phyloP scores from a whole-genome alignment of 1,140 invertebrate genomes.

The Drosophila virilis region DNA sequence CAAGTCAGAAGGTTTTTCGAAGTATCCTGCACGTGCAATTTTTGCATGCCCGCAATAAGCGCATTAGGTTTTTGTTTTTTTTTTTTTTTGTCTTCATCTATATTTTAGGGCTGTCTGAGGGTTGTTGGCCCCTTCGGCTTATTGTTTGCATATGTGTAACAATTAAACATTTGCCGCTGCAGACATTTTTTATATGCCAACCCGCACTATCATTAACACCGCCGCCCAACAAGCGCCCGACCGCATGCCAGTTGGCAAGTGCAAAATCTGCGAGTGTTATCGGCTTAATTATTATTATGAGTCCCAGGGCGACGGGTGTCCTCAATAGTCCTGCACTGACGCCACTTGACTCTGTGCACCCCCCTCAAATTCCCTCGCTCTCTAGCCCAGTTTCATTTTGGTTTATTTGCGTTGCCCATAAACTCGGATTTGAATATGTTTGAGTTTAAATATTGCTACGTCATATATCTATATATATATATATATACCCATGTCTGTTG shows the following conservation, averaged over 20 bases:
- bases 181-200: conserved; percentile 74
- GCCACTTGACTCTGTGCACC: conserved; percentile 60
- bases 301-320: conserved; percentile 69
- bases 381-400: conserved; percentile 24
- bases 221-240: conserved; percentile 13
- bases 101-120: conserved; percentile 26
- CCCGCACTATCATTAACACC: conserved; percentile 58
- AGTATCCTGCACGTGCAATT: conserved; percentile 76
- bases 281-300: conserved; percentile 81
- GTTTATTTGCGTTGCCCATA: conserved; percentile 66
- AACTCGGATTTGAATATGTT: conserved; percentile 79
- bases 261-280: conserved; percentile 81
- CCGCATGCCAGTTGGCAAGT: conserved; percentile 49
- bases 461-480: conserved; percentile 19
- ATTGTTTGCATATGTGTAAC: conserved; percentile 82
- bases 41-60: conserved; percentile 66
- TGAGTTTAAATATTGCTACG: conserved; percentile 71
- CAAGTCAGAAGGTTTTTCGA: conserved; percentile 54
- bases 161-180: conserved; percentile 75
- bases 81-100: conserved; percentile 10
- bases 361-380: not conserved
- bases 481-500: conserved; percentile 23
- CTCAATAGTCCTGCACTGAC: conserved; percentile 39
- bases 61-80: conserved; percentile 65
- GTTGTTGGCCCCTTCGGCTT: conserved; percentile 58